Evolutionary conservation across 2,797 vertebrate genomes (phyloP), one percentile per base, ranked within the genome.

Genomic region (Bradypus variegatus): DNA sequence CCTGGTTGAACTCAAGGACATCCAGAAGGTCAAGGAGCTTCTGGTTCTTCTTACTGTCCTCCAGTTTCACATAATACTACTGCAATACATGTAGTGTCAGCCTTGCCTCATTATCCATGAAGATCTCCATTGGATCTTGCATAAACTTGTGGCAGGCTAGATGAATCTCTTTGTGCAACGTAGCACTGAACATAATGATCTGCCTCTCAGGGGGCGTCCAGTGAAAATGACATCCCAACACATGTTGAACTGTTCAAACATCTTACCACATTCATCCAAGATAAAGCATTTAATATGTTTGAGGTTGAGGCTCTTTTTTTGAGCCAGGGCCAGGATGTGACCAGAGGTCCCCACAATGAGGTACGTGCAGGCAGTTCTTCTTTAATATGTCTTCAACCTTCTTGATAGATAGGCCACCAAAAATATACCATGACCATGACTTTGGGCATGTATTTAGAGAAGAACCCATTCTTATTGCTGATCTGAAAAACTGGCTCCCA

Each of bases 121-220:
- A 98, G 65, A 98, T 98, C 93, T 98, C 98, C 98, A 98, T 98
- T 53, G 98, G 98, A 96, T 98, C 98, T 98, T 98, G 98, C 98
- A 98, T 98, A 98, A 98, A 98, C 97, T 98, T 98, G 96, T 98
- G 96, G 98, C 98, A 98, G 95, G 98, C 98, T 1, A 98, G 98
- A 33, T 98, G 98, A 95, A 98, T 98, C 95, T 98, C 98, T 98
- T 98, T 98, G 96, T 98, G 98, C 96, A 98, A 97, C 81, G 98
- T 98, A 91, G 98, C 98, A 95, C 98, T 98, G 97, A 97, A 98
- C 98, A 98, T 98, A 98, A 98, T 98, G 97, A 98, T 98, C 97
- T 98, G 98, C 97, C 98, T 98, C 97, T 98, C 98, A 5, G 98
- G 98, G 25, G 98, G 98, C 93, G 98, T 98, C 98, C 98, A 98